These are phyloP conservation scores for Latrodectus geometricus DNA, from an alignment of 1,140 invertebrate species.

Conservation along the genomic window DNA sequence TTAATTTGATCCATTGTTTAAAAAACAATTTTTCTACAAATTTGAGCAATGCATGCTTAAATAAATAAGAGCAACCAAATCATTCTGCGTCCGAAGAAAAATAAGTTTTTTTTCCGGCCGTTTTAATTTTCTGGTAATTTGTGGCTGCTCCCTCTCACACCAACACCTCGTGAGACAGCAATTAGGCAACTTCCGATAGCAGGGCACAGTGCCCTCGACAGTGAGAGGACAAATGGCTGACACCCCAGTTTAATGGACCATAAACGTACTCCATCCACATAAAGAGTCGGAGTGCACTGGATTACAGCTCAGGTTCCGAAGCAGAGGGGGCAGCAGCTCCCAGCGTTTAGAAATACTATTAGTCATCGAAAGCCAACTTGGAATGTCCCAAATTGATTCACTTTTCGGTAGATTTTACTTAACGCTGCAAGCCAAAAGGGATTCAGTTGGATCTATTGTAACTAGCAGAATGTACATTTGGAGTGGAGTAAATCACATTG, in stretches of 20 bases:
- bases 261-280: conserved; percentile 39
- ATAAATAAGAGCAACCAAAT: too few relatives aligned
- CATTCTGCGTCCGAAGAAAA: too few relatives aligned
- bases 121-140: background rate
- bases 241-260: conserved; percentile 60
- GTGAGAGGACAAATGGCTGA: conserved; percentile 55
- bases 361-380: background rate
- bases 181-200: conserved; percentile 53
- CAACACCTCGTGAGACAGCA: conserved; percentile 27
- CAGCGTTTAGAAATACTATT: background rate
- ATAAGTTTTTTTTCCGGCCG: background rate
- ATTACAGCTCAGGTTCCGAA: conserved; percentile 6
- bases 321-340: background rate
- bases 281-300: conserved; percentile 33
- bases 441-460: too few relatives aligned
- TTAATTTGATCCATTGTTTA: too few relatives aligned
- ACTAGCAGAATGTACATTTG: too few relatives aligned
- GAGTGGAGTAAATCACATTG: too few relatives aligned
- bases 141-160: background rate
- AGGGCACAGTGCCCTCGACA: conserved; percentile 30
- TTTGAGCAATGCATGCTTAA: too few relatives aligned
- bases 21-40: too few relatives aligned
- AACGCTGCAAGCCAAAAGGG: background rate
- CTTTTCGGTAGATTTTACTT: conserved; percentile 1
- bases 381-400: conserved; percentile 4